These are phyloP conservation scores for Acanthisitta chloris DNA, from an alignment of 2,113 vertebrate species.

Conservation along the genomic window DNA sequence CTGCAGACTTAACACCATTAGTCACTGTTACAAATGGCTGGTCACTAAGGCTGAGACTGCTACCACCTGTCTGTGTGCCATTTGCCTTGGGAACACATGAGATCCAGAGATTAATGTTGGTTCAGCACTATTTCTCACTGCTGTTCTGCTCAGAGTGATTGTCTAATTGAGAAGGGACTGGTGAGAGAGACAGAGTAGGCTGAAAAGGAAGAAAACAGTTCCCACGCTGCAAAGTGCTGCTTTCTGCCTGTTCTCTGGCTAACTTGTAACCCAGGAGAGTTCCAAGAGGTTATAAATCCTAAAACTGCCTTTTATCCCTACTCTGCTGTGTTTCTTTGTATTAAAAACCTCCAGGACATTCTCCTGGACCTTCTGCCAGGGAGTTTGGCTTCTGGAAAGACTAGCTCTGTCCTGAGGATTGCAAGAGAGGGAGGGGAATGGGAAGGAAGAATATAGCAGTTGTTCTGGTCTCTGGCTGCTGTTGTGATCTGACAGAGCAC, in stretches of 20 bases:
- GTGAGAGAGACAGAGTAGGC: background rate
- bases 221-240: background rate
- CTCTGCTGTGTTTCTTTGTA: background rate
- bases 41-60: background rate
- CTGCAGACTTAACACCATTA: background rate
- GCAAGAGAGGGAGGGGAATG: background rate
- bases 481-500: background rate
- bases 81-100: background rate
- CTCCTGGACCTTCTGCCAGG: background rate
- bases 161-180: background rate
- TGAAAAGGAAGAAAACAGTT: conserved; percentile 20
- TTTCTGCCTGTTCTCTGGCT: background rate
- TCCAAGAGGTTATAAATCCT: conserved; percentile 13
- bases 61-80: background rate
- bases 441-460: background rate
- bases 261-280: background rate
- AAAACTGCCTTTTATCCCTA: background rate
- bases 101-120: background rate
- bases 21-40: conserved; percentile 10
- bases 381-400: background rate
- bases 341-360: background rate
- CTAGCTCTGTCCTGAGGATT: background rate
- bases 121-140: background rate
- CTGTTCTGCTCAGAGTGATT: background rate
- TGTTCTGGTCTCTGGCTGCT: background rate